Evolutionary conservation across 2,113 vertebrate genomes (phyloP).

Genomic region (Buteo buteo): DNA sequence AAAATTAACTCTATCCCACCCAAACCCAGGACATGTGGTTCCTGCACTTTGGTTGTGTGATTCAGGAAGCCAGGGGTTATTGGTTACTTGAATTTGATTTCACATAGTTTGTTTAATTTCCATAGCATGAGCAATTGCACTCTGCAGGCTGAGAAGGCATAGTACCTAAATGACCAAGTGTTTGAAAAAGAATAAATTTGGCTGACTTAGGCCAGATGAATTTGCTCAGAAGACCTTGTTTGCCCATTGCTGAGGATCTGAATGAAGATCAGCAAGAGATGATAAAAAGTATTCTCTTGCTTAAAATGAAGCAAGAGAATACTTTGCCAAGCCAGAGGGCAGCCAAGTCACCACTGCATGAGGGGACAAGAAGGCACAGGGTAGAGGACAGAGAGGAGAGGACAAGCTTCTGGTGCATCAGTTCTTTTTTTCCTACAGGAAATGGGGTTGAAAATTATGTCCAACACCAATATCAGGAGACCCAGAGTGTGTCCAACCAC

Average conservation of each 20-base stretch:
- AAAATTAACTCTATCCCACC: too few species aligned
- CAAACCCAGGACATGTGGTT: neutral
- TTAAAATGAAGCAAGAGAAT: neutral
- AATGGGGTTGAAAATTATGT: constrained; percentile 63
- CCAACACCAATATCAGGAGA: constrained; percentile 59
- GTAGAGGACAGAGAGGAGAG: neutral
- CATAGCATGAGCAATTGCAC: neutral
- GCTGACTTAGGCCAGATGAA: neutral
- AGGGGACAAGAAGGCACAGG: neutral
- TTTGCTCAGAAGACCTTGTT: neutral
- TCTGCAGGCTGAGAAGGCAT: neutral
- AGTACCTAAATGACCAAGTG: neutral
- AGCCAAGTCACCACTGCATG: neutral
- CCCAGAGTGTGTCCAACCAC: constrained; percentile 20
- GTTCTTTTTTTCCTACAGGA: constrained; percentile 20
- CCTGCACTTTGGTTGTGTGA: neutral
- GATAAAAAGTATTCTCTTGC: too few species aligned
- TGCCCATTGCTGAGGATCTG: neutral
- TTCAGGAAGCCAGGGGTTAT: neutral
- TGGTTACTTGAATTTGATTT: neutral
- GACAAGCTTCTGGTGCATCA: neutral
- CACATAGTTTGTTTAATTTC: neutral
- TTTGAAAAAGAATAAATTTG: neutral
- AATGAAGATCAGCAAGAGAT: neutral
- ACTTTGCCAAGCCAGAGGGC: neutral